A percentile compares a stretch with the other conserved stretches of the same genome.
phyloP scores from a whole-genome alignment of 2,113 vertebrate species.

The Scomber scombrus region DNA sequence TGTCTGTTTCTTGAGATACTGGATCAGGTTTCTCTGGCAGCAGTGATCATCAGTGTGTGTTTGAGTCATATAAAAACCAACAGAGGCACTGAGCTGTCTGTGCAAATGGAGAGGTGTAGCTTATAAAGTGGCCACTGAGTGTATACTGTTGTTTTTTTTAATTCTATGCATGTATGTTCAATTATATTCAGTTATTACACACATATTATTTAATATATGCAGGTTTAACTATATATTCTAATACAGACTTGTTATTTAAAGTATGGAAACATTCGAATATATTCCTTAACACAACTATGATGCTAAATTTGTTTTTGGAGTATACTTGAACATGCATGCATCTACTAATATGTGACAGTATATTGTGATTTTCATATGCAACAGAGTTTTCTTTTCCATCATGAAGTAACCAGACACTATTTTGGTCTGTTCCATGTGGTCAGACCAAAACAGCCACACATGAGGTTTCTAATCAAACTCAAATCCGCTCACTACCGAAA shows the following conservation, averaged over 20 bases:
- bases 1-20: slow-evolving; percentile 2
- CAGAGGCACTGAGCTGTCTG: background rate
- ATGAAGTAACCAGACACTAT: background rate
- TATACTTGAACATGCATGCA: slow-evolving; percentile 28
- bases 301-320: background rate
- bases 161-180: slow-evolving; percentile 34
- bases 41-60: no score
- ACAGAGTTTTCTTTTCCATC: slow-evolving; percentile 17
- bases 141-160: background rate
- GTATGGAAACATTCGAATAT: background rate
- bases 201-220: slow-evolving; percentile 13
- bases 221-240: background rate
- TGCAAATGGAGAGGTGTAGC: background rate
- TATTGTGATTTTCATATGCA: slow-evolving; percentile 46
- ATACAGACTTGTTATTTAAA: background rate
- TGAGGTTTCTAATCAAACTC: slow-evolving; percentile 56
- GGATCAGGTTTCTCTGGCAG: slow-evolving; percentile 18
- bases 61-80: no score
- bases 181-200: slow-evolving; percentile 20
- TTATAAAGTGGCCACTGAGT: slow-evolving; percentile 5
- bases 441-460: slow-evolving; percentile 8
- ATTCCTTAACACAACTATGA: background rate
- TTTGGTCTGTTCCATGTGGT: slow-evolving; percentile 32
- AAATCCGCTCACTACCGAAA: slow-evolving; percentile 23
- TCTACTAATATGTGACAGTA: slow-evolving; percentile 28